Evolutionary conservation across 2,888 invertebrate species (phyloP).

Genomic region (Nezara viridula): DNA sequence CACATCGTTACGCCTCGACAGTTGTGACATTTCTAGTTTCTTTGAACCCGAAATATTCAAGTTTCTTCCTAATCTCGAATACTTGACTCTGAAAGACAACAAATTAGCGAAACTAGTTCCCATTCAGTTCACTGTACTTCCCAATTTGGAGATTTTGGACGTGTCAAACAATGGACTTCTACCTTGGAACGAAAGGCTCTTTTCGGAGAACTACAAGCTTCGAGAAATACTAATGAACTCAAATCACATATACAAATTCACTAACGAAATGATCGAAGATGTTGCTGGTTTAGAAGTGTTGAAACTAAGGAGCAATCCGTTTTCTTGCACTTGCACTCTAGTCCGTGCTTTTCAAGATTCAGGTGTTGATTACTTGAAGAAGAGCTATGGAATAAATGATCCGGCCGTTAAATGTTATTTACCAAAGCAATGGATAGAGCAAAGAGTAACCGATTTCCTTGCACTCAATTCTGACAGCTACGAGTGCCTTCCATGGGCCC

Average conservation of each 20-base stretch:
- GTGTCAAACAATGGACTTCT: slow-evolving; percentile 73
- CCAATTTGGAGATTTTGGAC: slow-evolving; percentile 71
- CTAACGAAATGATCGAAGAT: slow-evolving; percentile 74
- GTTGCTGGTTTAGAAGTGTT: slow-evolving; percentile 71
- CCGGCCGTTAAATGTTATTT: slow-evolving; percentile 28
- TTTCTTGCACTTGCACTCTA: slow-evolving; percentile 72
- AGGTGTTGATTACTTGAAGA: background rate
- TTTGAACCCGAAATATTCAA: slow-evolving; percentile 72
- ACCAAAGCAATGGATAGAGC: slow-evolving; percentile 32
- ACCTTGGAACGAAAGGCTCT: slow-evolving; percentile 73
- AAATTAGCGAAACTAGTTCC: slow-evolving; percentile 72
- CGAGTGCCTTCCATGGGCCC: slow-evolving; percentile 38
- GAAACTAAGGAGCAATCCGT: slow-evolving; percentile 72
- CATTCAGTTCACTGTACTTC: slow-evolving; percentile 72
- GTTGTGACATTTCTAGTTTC: slow-evolving; percentile 43
- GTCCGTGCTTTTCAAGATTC: background rate
- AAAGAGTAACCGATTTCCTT: slow-evolving; percentile 36
- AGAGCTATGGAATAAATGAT: slow-evolving; percentile 41
- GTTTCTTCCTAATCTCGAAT: slow-evolving; percentile 71
- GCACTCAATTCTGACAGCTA: background rate
- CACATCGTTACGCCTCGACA: slow-evolving; percentile 52
- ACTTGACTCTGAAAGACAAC: slow-evolving; percentile 72
- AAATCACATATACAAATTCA: slow-evolving; percentile 74
- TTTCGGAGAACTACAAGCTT: slow-evolving; percentile 71
- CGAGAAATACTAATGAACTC: slow-evolving; percentile 70